Evolutionary conservation across 2,113 vertebrate species (phyloP).

Genomic region (Ochotona curzoniae): DNA sequence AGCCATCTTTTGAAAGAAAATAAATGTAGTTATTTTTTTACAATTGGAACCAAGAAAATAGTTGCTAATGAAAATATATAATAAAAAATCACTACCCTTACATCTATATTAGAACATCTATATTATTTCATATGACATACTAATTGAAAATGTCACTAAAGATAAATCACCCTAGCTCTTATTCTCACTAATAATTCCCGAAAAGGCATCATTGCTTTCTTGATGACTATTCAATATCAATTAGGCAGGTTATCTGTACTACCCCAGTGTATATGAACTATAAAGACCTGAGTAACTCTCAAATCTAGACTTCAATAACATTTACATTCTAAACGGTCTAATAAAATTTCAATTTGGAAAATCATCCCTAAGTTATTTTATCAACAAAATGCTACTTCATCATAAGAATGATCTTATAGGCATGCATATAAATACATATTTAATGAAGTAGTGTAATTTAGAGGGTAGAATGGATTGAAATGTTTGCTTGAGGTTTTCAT

Average conservation of each 20-base stretch:
- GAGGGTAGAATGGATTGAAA: not conserved
- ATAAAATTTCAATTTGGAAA: not conserved
- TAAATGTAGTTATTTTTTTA: not conserved
- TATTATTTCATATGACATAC: not conserved
- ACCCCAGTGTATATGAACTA: not conserved
- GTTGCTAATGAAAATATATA: not conserved
- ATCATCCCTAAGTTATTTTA: slow-evolving; percentile 36
- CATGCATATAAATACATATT: not conserved
- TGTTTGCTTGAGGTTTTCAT: not conserved
- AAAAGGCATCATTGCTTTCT: not conserved
- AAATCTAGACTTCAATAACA: not conserved
- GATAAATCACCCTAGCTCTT: not conserved
- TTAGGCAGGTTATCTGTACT: not conserved
- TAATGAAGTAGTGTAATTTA: not conserved
- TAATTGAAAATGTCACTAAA: not conserved
- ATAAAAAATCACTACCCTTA: not conserved
- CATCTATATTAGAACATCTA: not conserved
- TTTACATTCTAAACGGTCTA: not conserved
- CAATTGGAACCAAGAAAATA: not conserved
- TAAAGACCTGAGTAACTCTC: not conserved
- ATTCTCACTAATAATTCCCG: not conserved
- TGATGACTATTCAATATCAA: not conserved
- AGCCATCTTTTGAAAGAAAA: not conserved
- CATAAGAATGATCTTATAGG: not conserved
- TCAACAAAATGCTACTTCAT: not conserved